Percentiles rank a stretch among this genome's conserved stretches.
Evolutionary conservation across 2,797 vertebrate genomes (phyloP).

Genomic region (Squalus acanthias): DNA sequence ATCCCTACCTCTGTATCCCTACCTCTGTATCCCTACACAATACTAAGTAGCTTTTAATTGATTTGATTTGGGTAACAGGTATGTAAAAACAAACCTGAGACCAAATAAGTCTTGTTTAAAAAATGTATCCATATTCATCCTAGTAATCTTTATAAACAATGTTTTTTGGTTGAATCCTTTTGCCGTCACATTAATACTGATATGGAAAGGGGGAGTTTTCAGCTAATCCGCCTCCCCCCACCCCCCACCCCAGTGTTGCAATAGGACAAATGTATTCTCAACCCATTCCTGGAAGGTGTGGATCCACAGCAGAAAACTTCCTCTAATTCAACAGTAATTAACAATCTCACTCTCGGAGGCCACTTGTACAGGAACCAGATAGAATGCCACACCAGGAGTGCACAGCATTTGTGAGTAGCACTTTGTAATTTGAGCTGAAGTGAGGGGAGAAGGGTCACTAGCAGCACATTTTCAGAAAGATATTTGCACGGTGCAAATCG

Average conservation of each 20-base stretch:
- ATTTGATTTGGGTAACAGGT: no score
- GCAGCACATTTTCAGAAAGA: not conserved
- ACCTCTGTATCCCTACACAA: no score
- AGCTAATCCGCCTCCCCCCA: no score
- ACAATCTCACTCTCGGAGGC: not conserved
- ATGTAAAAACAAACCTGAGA: no score
- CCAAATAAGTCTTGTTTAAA: no score
- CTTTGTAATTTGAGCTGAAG: not conserved
- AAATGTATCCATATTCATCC: not conserved
- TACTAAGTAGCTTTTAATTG: no score
- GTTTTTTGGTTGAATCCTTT: not conserved
- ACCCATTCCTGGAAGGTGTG: not conserved
- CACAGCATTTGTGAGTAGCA: not conserved
- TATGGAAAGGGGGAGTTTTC: not conserved
- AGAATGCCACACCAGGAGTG: not conserved
- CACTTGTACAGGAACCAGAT: not conserved
- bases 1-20: no score
- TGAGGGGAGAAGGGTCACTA: not conserved
- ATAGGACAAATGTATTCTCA: not conserved
- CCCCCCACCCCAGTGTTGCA: not conserved
- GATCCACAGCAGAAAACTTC: not conserved
- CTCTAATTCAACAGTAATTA: not conserved
- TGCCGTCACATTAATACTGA: not conserved
- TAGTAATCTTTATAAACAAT: not conserved
- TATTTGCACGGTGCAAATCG: not conserved